Evolutionary conservation across 2,797 vertebrate species (phyloP).

Genomic region (Melanotaenia boesemani): DNA sequence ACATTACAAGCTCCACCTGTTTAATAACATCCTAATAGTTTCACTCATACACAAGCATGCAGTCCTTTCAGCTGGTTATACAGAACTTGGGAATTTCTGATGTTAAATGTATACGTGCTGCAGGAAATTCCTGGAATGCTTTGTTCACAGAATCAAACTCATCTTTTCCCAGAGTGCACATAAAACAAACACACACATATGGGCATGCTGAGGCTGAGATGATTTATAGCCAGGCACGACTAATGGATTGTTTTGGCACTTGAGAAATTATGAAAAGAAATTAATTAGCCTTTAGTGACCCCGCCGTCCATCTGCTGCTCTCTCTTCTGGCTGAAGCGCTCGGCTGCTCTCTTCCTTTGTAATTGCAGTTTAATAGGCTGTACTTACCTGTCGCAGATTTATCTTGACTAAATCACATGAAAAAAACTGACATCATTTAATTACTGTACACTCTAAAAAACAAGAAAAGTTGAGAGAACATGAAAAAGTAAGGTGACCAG

Average conservation of each 20-base stretch:
- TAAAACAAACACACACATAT: constrained; percentile 17
- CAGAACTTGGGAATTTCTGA: no score
- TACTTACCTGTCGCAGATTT: constrained; percentile 62
- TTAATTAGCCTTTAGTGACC: constrained; percentile 86
- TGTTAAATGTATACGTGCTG: constrained; percentile 20
- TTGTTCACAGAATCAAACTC: constrained; percentile 56
- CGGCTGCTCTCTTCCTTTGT: constrained; percentile 57
- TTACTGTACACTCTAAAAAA: constrained; percentile 14
- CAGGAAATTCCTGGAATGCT: constrained; percentile 49
- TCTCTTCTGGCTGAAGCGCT: constrained; percentile 33
- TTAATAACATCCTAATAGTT: constrained; percentile 42
- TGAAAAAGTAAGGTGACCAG: no score
- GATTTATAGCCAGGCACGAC: constrained; percentile 84
- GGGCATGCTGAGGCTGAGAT: constrained; percentile 62
- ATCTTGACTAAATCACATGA: constrained; percentile 45
- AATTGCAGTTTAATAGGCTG: constrained; percentile 72
- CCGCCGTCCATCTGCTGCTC: constrained; percentile 73
- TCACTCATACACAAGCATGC: constrained; percentile 37
- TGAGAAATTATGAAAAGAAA: constrained; percentile 86
- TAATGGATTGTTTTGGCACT: constrained; percentile 84
- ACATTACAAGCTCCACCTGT: constrained; percentile 31
- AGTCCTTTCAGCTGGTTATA: constrained; percentile 6
- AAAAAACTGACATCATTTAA: constrained; percentile 32
- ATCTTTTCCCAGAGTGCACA: constrained; percentile 26
- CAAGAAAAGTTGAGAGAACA: no score